These are phyloP conservation scores for Vanessa tameamea DNA, from an alignment of 1,140 invertebrate species.

Conservation along the genomic window DNA sequence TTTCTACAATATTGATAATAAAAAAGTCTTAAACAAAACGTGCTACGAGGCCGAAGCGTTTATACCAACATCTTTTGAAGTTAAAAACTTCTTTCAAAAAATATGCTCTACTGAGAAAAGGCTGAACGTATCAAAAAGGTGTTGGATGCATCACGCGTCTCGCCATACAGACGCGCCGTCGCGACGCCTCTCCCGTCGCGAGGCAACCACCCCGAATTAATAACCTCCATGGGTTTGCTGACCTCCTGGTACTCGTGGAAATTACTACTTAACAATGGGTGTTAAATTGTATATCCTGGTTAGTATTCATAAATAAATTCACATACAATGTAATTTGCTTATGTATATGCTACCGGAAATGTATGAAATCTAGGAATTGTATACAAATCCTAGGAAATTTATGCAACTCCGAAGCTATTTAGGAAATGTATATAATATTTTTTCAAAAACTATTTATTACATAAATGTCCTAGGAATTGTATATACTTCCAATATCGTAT, in stretches of 20 bases:
- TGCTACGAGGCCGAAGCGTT: neutral
- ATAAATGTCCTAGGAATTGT: too few species aligned
- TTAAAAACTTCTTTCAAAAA: slow-evolving; percentile 11
- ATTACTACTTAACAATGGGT: slow-evolving; percentile 26
- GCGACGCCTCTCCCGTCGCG: slow-evolving; percentile 52
- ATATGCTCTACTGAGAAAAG: slow-evolving; percentile 13
- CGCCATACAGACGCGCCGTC: slow-evolving; percentile 54
- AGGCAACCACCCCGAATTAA: slow-evolving; percentile 47
- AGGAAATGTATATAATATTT: too few species aligned
- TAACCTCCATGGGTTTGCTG: slow-evolving; percentile 46
- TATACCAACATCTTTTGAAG: neutral
- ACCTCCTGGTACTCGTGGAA: slow-evolving; percentile 44
- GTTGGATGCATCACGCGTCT: slow-evolving; percentile 52
- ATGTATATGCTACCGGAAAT: too few species aligned
- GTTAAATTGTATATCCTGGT: slow-evolving; percentile 17
- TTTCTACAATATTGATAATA: neutral
- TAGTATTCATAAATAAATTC: neutral
- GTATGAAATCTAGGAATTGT: too few species aligned
- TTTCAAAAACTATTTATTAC: too few species aligned
- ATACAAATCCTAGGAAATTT: too few species aligned
- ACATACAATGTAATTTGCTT: too few species aligned
- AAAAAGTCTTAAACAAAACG: neutral
- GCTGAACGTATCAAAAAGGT: slow-evolving; percentile 36
- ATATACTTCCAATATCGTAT: too few species aligned
- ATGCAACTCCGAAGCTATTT: too few species aligned